A percentile compares a stretch with the other conserved stretches of the same genome.
Evolutionary conservation across 92 coral and sea anemone species (phyloP).

Genomic region (Parazoanthus swiftii): DNA sequence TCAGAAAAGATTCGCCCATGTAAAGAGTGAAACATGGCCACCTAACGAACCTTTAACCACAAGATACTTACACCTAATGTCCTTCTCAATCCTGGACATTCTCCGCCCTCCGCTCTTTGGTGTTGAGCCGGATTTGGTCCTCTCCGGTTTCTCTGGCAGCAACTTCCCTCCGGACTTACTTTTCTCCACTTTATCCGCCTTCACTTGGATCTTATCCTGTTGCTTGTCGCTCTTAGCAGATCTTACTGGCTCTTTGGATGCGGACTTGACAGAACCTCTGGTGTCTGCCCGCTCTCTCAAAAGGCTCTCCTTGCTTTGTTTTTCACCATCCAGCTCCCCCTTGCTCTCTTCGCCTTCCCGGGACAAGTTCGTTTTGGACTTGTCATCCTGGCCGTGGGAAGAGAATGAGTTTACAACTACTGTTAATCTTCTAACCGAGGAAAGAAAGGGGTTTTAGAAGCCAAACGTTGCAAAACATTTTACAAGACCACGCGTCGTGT

Average conservation of each 20-base stretch:
- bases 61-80: slow-evolving; percentile 53
- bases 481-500: no score
- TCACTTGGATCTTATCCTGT: slow-evolving; percentile 56
- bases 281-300: slow-evolving; percentile 62
- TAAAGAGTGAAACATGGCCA: no score
- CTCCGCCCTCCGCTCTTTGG: slow-evolving; percentile 64
- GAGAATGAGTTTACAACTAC: not conserved
- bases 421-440: not conserved
- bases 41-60: no score
- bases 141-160: slow-evolving; percentile 68
- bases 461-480: no score
- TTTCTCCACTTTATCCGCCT: slow-evolving; percentile 62
- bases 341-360: slow-evolving; percentile 65
- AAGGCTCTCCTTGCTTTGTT: slow-evolving; percentile 8
- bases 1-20: no score
- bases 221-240: slow-evolving; percentile 77
- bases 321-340: slow-evolving; percentile 42
- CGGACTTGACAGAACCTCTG: slow-evolving; percentile 50
- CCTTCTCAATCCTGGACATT: slow-evolving; percentile 85
- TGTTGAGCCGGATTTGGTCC: slow-evolving; percentile 67
- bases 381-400: slow-evolving; percentile 38
- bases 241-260: slow-evolving; percentile 69
- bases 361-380: slow-evolving; percentile 25
- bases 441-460: no score
- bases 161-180: slow-evolving; percentile 68